Percentiles rank a stretch among this genome's conserved stretches.
These are phyloP conservation scores for Drosophila oshimai DNA, from an alignment of 1,140 invertebrate species.

Conservation along the genomic window DNA sequence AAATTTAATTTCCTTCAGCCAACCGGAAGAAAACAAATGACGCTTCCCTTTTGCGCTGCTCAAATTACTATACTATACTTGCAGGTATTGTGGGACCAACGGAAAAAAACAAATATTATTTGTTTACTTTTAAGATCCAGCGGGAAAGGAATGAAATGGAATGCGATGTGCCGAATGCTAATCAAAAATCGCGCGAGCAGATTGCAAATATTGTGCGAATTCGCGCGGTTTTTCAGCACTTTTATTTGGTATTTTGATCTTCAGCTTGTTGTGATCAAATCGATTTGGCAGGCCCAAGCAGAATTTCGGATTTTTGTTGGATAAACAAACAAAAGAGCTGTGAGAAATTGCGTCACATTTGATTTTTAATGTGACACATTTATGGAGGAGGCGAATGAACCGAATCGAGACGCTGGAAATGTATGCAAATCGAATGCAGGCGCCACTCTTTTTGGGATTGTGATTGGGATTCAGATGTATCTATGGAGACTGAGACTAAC, in stretches of 20 bases:
- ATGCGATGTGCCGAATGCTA: conserved; percentile 32
- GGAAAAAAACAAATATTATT: conserved; percentile 25
- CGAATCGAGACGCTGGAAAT: background rate
- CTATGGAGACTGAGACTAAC: background rate
- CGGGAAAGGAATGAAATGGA: no score
- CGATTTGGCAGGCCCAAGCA: conserved; percentile 27
- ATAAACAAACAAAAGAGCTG: conserved; percentile 44
- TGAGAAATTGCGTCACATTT: conserved; percentile 71
- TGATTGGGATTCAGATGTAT: background rate
- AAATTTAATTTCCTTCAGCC: background rate
- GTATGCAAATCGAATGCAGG: conserved; percentile 3
- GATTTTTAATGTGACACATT: conserved; percentile 65
- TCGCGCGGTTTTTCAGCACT: background rate
- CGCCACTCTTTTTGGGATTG: background rate
- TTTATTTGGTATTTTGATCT: conserved; percentile 6
- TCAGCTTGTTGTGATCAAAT: conserved; percentile 17
- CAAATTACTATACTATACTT: conserved; percentile 10
- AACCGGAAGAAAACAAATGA: conserved; percentile 6
- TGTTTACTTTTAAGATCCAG: conserved; percentile 13
- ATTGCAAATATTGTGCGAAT: conserved; percentile 5
- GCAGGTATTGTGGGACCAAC: conserved; percentile 24
- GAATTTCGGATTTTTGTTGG: conserved; percentile 9
- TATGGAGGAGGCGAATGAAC: conserved; percentile 30
- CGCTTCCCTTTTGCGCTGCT: background rate
- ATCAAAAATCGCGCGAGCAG: conserved; percentile 16